Evolutionary conservation across 1,140 invertebrate genomes (phyloP).

Genomic region (Drosophila bipectinata): DNA sequence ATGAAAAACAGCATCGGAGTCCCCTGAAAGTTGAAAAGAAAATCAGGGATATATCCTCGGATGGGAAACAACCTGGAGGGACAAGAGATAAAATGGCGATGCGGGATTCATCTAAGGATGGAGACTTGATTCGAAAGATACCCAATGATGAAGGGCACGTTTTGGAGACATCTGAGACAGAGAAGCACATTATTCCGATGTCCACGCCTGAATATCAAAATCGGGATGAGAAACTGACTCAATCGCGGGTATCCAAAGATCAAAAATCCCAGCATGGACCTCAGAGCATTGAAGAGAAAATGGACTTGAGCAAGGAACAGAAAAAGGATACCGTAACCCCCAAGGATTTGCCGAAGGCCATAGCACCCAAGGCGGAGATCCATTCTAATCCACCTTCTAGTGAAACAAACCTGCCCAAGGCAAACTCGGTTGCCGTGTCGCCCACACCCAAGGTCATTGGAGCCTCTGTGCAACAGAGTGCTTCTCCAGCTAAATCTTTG

Average conservation of each 20-base stretch:
- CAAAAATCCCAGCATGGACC: background rate
- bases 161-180: no score
- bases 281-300: background rate
- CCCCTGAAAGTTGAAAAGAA: background rate
- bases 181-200: no score
- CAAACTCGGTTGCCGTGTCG: constrained; percentile 2
- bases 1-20: background rate
- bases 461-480: constrained; percentile 1
- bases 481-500: constrained; percentile 4
- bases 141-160: no score
- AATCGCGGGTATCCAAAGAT: background rate
- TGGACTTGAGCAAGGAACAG: background rate
- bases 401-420: constrained; percentile 15
- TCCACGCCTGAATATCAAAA: background rate
- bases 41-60: background rate
- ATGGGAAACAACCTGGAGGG: background rate
- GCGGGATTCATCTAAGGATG: background rate
- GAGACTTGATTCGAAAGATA: no score
- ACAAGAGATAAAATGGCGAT: background rate
- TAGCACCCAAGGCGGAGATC: background rate
- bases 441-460: constrained; percentile 5
- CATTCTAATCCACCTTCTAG: constrained; percentile 3
- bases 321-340: background rate
- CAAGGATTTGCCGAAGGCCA: constrained; percentile 16
- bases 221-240: background rate